Conservation (phyloP, 2,888 invertebrate species). For the Spilarctia lutea region DNA sequence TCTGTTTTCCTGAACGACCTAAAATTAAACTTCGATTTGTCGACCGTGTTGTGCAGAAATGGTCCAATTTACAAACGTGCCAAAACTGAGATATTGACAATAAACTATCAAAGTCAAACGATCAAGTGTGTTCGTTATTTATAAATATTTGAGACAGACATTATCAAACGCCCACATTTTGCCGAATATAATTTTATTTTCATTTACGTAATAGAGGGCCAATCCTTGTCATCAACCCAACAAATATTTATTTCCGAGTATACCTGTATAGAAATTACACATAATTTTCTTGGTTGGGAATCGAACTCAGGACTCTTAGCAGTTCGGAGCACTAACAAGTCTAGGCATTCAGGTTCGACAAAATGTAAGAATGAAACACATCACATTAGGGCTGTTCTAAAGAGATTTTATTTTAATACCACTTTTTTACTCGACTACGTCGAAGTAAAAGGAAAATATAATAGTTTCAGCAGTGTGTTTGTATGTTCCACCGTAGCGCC, state of each 20-base stretch:
- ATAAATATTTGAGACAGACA: not conserved
- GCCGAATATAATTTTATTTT: not conserved
- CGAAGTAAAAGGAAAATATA: too few species aligned
- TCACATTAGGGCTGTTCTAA: too few species aligned
- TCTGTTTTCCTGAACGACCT: not conserved
- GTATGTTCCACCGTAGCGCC: too few species aligned
- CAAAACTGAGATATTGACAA: not conserved
- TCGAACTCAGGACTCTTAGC: too few species aligned
- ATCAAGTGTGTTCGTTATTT: not conserved
- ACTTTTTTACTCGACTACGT: too few species aligned
- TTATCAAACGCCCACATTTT: not conserved
- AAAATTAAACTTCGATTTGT: constrained; percentile 1
- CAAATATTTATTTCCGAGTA: not conserved
- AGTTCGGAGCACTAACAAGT: too few species aligned
- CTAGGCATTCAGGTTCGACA: too few species aligned
- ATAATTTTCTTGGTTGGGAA: too few species aligned
- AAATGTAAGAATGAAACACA: too few species aligned
- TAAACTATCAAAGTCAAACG: not conserved
- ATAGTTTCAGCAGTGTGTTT: too few species aligned
- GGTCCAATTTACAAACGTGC: constrained; percentile 2
- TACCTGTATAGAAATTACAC: not conserved
- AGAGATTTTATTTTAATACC: too few species aligned
- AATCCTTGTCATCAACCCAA: not conserved
- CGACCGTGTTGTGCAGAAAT: not conserved
- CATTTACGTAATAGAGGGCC: too few species aligned